Percentiles rank a stretch among this genome's conserved stretches.
Conservation (phyloP, 1,140 invertebrate genomes). For the Stegodyphus mimosarum region DNA sequence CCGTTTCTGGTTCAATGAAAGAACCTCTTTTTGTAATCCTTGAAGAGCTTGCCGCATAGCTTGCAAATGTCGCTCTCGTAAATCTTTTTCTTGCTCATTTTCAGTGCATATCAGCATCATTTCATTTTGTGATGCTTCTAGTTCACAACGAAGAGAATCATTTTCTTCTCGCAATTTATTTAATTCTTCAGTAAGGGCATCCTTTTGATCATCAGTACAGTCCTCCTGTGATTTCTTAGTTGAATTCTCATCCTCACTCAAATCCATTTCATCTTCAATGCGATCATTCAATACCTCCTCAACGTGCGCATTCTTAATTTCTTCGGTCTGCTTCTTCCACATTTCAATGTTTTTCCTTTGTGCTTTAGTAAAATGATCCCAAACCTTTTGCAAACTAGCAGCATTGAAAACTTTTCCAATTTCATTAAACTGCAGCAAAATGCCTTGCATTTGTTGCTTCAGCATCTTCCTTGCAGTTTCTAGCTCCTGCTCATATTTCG, state of each 20-base stretch:
- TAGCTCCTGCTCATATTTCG: conserved; percentile 85
- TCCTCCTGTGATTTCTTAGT: not conserved
- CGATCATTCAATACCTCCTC: conserved; percentile 78
- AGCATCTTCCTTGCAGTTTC: conserved; percentile 82
- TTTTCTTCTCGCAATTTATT: conserved; percentile 80
- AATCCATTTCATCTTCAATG: conserved; percentile 83
- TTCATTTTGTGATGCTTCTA: conserved; percentile 95
- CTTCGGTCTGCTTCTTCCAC: conserved; percentile 93
- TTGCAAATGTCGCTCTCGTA: conserved; percentile 79
- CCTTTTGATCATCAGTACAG: not conserved
- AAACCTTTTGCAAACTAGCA: conserved; percentile 95
- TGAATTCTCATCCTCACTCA: conserved; percentile 77
- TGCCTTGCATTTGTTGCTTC: conserved; percentile 82
- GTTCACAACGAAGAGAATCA: conserved; percentile 88
- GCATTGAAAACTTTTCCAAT: conserved; percentile 95
- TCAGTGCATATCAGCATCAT: conserved; percentile 76
- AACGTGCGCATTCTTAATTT: conserved; percentile 76
- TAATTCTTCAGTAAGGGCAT: not conserved
- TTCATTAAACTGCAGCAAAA: conserved; percentile 91
- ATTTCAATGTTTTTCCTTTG: conserved; percentile 97
- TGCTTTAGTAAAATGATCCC: conserved; percentile 99
- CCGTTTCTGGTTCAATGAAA: conserved; percentile 76
- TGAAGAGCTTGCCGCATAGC: conserved; percentile 81
- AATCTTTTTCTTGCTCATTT: conserved; percentile 75
- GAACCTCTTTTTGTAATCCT: conserved; percentile 81